These are phyloP conservation scores for Hemitrygon akajei DNA, from an alignment of 2,797 vertebrate species.

Conservation along the genomic window DNA sequence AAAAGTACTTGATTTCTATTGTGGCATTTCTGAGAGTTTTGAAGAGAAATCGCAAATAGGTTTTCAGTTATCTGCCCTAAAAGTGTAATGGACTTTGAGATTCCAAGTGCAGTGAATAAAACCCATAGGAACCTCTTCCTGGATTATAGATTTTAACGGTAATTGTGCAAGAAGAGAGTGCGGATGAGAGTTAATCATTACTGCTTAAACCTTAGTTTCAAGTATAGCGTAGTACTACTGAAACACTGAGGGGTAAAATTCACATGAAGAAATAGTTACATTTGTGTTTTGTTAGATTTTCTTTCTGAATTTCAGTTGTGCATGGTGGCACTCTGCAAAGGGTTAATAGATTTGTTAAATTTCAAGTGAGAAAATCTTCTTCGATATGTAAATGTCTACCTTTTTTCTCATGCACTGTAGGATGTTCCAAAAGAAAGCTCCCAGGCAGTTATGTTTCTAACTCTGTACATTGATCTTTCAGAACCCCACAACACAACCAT, in stretches of 20 bases:
- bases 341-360: too few relatives aligned
- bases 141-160: neutral
- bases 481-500: slow-evolving; percentile 75
- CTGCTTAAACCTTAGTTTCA: neutral
- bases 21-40: neutral
- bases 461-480: slow-evolving; percentile 45
- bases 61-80: neutral
- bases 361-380: too few relatives aligned
- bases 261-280: neutral
- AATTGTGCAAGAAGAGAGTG: neutral
- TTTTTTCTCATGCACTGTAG: neutral
- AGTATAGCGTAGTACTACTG: neutral
- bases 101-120: neutral
- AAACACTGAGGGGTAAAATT: neutral
- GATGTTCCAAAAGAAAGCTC: neutral
- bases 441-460: neutral
- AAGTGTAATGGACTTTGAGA: neutral
- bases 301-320: neutral
- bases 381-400: neutral
- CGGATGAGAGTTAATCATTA: neutral
- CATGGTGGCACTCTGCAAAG: too few relatives aligned
- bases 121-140: neutral
- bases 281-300: neutral
- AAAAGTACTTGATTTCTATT: neutral
- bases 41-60: neutral